Percentiles rank a stretch among this genome's conserved stretches.
phyloP scores from a whole-genome alignment of 1,140 invertebrate genomes.

The Bombus affinis region DNA sequence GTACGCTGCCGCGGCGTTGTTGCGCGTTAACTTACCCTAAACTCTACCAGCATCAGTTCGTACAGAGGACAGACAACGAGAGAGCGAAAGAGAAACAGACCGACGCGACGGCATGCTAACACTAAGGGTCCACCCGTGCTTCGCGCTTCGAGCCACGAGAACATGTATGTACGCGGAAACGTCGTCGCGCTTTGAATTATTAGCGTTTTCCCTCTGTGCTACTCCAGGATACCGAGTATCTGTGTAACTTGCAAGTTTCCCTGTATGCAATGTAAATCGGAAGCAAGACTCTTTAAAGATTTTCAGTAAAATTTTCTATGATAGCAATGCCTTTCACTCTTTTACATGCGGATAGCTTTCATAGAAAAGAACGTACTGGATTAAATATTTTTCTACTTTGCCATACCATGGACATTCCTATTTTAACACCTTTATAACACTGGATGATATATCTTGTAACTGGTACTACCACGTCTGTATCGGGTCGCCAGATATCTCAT shows the following conservation, averaged over 20 bases:
- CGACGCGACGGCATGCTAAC: slow-evolving; percentile 8
- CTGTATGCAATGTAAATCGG: not conserved
- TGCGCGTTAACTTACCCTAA: slow-evolving; percentile 80
- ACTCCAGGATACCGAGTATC: not conserved
- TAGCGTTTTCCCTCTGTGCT: not conserved
- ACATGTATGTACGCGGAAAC: slow-evolving; percentile 38
- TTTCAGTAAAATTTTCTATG: too few species aligned
- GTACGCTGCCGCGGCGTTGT: slow-evolving; percentile 72
- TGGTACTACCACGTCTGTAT: too few species aligned
- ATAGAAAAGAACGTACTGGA: too few species aligned
- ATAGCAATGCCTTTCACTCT: too few species aligned
- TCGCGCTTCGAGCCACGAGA: not conserved
- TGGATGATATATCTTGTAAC: too few species aligned
- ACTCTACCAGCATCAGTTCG: slow-evolving; percentile 65
- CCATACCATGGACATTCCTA: too few species aligned
- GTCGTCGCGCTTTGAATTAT: not conserved
- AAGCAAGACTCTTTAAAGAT: too few species aligned
- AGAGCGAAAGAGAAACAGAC: slow-evolving; percentile 13
- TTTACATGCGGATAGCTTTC: too few species aligned
- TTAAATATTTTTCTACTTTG: too few species aligned
- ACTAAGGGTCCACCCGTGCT: not conserved
- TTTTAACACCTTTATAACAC: too few species aligned
- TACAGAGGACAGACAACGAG: slow-evolving; percentile 38
- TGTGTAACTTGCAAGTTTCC: not conserved
- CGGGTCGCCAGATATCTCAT: too few species aligned